These are phyloP conservation scores for Tipula helvola DNA, from an alignment of 2,888 invertebrate species.

Conservation along the genomic window DNA sequence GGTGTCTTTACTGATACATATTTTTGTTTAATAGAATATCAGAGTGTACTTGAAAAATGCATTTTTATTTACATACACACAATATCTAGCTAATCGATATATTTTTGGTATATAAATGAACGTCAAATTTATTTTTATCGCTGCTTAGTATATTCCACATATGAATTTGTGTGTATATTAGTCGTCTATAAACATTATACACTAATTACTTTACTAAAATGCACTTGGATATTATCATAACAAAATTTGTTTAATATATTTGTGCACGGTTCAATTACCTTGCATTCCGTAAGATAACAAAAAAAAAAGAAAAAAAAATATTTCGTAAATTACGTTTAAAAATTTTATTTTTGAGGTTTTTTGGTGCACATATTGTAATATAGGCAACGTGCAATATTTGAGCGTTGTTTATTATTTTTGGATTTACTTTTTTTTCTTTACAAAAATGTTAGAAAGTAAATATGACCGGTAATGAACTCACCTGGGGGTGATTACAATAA, in stretches of 20 bases:
- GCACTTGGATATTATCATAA: not conserved
- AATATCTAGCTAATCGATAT: not conserved
- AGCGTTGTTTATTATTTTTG: not conserved
- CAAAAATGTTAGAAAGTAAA: not conserved
- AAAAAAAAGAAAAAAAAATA: not conserved
- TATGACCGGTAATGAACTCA: not conserved
- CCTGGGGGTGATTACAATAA: not conserved
- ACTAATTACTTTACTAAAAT: not conserved
- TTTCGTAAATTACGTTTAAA: not conserved
- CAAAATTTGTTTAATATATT: not conserved
- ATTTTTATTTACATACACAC: not conserved
- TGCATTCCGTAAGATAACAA: not conserved
- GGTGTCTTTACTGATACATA: not conserved
- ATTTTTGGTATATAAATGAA: not conserved
- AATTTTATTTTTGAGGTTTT: not conserved
- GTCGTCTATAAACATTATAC: not conserved
- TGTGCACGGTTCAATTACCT: not conserved
- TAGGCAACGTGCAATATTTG: not conserved
- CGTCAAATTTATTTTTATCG: not conserved
- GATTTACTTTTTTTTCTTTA: not conserved
- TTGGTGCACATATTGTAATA: not conserved
- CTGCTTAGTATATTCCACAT: not conserved
- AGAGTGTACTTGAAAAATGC: not conserved
- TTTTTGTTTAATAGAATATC: not conserved
- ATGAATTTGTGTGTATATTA: not conserved